These are phyloP conservation scores for Meloidogyne chitwoodi DNA, from an alignment of 1,140 invertebrate genomes.

Conservation along the genomic window DNA sequence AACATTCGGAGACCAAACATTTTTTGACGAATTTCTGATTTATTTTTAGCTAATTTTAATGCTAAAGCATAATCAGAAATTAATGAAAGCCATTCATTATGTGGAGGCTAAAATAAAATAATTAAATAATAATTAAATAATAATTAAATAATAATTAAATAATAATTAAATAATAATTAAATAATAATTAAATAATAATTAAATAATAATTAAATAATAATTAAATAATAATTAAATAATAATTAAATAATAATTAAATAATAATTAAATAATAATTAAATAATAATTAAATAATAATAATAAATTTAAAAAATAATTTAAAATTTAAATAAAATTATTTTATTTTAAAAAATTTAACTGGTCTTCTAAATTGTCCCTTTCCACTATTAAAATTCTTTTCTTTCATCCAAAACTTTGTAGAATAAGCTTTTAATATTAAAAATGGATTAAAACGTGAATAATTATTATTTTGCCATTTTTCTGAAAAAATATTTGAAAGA, in stretches of 20 bases:
- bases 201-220: no score
- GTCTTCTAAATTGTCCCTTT: background rate
- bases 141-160: background rate
- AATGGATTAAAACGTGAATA: background rate
- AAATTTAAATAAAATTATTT: no score
- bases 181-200: no score
- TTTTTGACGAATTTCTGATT: constrained; percentile 1
- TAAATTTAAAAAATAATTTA: no score
- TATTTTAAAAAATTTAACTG: no score
- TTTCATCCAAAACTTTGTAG: constrained; percentile 6
- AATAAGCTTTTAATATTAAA: background rate
- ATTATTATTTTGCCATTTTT: background rate
- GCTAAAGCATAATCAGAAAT: constrained; percentile 1
- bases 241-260: no score
- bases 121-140: background rate
- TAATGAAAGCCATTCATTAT: constrained; percentile 18
- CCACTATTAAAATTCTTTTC: no score
- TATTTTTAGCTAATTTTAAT: background rate
- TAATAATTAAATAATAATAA: no score
- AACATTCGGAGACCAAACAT: background rate
- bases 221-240: no score
- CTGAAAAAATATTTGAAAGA: background rate
- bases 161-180: no score
- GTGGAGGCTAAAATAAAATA: background rate
- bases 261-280: no score